Base-by-base conservation (phyloP, 2,797 vertebrate genomes). In the Danio albolineatus region DNA sequence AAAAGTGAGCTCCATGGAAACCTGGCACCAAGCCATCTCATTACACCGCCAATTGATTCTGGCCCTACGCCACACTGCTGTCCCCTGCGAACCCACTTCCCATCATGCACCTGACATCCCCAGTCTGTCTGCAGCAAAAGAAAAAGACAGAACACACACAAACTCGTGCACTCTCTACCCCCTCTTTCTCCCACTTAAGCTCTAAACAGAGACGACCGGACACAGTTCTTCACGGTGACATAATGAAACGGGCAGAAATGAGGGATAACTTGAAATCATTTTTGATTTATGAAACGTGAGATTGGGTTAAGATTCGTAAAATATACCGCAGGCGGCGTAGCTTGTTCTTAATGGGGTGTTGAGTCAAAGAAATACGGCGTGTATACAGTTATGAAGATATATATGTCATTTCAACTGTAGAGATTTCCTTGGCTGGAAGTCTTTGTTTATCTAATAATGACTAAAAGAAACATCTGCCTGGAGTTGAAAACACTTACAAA, bases 11-110 rank as follows among this genome's bases (percentile, higher is more conserved):
- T 92, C 93, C 94, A 95, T 95, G 94, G 94, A 92, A 95, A 95
- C 94, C 94, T 95, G 94, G 94, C 94, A 91, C 86, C 85, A 76
- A 89, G 94, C 94, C 94, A 95, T 94, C 94, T 95, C 93, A 95
- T 95, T 95, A 95, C 94, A 95, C 93, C 91, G 91, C 91, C 94
- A 94, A 95, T 95, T 95, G 94, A 95, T 95, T 95, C 93, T 95
- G 93, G 94, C 92, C 88, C 90, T 88, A 90, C 82, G 91, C 94
- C 93, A 94, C 89, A 88, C 81, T 84, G 84, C 86, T 76, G 61
- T 64, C 70, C 79, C 73, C 56, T 81, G 19, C 82, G 83, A 87
- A 84, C 81, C 79, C 80, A 86, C 76, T 89, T 89, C 89, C 90
- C 90, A 88, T 91, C 88, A 90, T 90, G 91, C 89, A 90, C 87